Base-by-base conservation (phyloP, 2,797 vertebrate species). In the Aeoliscus strigatus region DNA sequence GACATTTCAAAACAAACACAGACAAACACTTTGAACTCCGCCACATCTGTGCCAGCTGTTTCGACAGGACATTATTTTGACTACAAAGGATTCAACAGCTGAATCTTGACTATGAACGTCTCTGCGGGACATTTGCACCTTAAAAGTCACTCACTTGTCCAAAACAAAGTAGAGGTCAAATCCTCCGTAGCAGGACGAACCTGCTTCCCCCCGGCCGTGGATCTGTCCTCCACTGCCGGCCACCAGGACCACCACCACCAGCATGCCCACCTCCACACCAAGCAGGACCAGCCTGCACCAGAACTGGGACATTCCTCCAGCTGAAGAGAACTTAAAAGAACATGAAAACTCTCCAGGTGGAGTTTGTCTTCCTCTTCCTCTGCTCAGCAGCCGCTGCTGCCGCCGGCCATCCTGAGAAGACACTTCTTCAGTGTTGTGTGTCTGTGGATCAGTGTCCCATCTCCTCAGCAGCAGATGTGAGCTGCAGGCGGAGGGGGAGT, bases 131-230 rank as follows among this genome's bases (percentile, higher is more conserved):
- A n/a, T n/a, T n/a, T n/a, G n/a, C n/a, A n/a, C n/a, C n/a, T n/a
- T 26, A 40, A 39, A 25, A 29, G 24, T n/a, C 43, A 97, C 95
- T 97, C 89, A 99, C 96, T 98, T 98, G 91, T 99, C 95, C 70
- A 99, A 71, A 38, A 99, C 92, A 86, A 99, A 99, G 86, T 96
- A 99, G 15, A 99, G 83, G 80, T 99, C 96, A 70, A 99, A 99
- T 57, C 95, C 95, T 24, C 96, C 96, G 1, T 94, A 99, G 87
- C 96, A 99, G 52, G 96, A 94, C n/a, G 91, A 90, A 39, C 91
- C 90, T 0, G 88, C 87, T 1, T 90, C 86, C 69, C 88, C 87
- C 30, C 74, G 79, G 46, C 79, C 87, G 1, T 79, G 83, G 27
- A 76, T 80, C 53, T 93, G 91, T 39, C 86, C 91, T 1, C 72